phyloP scores from a whole-genome alignment of 2,888 invertebrate genomes.

The Brenthis hecate region DNA sequence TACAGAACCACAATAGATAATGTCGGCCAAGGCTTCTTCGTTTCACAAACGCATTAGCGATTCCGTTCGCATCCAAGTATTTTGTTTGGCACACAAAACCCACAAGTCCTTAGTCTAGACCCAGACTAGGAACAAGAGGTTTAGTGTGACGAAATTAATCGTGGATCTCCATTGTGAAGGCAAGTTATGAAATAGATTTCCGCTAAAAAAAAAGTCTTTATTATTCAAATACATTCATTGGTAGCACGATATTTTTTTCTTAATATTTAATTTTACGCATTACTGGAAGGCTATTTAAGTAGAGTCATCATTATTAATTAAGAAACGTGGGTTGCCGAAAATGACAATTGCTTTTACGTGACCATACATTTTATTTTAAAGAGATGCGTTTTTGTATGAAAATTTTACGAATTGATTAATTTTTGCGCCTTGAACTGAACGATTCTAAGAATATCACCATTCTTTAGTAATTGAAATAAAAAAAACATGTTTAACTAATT shows the following conservation, averaged over 20 bases:
- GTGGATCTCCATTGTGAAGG: conserved; percentile 18
- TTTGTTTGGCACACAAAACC: conserved; percentile 34
- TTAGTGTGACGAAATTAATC: conserved; percentile 47
- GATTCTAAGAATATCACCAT: too few relatives aligned
- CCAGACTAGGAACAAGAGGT: conserved; percentile 59
- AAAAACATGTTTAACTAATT: too few relatives aligned
- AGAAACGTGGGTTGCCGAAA: conserved; percentile 7
- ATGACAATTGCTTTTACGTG: conserved; percentile 14
- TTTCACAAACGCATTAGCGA: conserved; percentile 72
- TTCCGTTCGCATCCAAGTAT: conserved; percentile 56
- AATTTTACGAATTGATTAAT: not conserved
- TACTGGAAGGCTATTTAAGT: conserved; percentile 9
- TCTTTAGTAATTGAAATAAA: too few relatives aligned
- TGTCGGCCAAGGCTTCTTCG: conserved; percentile 69
- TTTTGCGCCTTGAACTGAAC: conserved; percentile 4
- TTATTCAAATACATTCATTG: conserved; percentile 3
- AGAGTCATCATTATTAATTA: conserved; percentile 12
- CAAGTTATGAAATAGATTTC: not conserved
- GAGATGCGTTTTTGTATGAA: not conserved
- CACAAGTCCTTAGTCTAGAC: conserved; percentile 27
- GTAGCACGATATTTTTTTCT: not conserved
- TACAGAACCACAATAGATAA: conserved; percentile 42
- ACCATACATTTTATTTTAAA: conserved; percentile 12
- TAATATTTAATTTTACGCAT: conserved; percentile 11
- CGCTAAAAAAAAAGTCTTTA: conserved; percentile 1